phyloP scores from a whole-genome alignment of 2,888 invertebrate species.

The Lycocerus yunnanus region DNA sequence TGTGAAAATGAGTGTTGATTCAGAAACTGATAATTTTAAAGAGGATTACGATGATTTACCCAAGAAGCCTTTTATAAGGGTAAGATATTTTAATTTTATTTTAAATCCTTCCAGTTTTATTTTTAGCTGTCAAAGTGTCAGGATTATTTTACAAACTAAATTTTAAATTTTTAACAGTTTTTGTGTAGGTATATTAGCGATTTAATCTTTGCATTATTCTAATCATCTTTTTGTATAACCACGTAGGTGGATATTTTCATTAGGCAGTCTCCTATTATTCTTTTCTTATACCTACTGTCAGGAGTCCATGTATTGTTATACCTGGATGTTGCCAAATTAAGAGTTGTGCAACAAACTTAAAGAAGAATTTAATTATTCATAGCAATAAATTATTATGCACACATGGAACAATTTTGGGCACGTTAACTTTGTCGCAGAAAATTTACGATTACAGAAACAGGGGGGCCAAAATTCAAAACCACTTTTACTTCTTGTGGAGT shows the following conservation, averaged over 20 bases:
- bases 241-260: not conserved
- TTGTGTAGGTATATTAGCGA: not conserved
- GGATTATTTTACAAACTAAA: too few species aligned
- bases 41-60: slow-evolving; percentile 31
- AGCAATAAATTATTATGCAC: not conserved
- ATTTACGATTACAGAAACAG: not conserved
- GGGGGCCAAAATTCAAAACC: not conserved
- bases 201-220: not conserved
- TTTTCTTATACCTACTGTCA: not conserved
- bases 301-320: not conserved
- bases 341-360: not conserved
- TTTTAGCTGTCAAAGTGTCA: not conserved
- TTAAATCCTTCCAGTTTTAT: not conserved
- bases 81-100: slow-evolving; percentile 19
- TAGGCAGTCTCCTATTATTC: not conserved
- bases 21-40: slow-evolving; percentile 15
- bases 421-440: not conserved
- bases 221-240: not conserved
- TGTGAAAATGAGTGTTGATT: slow-evolving; percentile 29
- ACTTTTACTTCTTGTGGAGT: not conserved
- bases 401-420: not conserved
- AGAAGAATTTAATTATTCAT: not conserved
- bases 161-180: not conserved
- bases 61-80: slow-evolving; percentile 35
- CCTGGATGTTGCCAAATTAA: not conserved